Percentiles rank a stretch among this genome's conserved stretches.
These are phyloP conservation scores for Invenusta paracnida DNA, from an alignment of 2,888 invertebrate species.

Conservation along the genomic window DNA sequence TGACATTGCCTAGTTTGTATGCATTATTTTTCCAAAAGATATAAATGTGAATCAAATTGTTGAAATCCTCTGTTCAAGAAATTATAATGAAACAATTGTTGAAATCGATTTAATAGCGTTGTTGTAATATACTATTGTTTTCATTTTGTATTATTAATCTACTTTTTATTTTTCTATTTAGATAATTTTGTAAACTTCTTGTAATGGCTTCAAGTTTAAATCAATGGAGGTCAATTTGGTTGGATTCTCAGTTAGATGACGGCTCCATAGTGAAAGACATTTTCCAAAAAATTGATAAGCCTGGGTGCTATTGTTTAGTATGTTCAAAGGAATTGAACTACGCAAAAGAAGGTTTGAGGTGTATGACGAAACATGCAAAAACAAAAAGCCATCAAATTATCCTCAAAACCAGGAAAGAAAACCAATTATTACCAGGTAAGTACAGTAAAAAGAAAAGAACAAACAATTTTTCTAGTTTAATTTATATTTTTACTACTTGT, in stretches of 20 bases:
- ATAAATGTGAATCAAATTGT: no score
- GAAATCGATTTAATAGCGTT: no score
- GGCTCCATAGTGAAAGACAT: not conserved
- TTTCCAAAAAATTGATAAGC: not conserved
- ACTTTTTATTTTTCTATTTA: no score
- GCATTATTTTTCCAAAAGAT: no score
- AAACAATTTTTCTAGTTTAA: no score
- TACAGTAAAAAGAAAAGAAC: no score
- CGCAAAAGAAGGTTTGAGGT: not conserved
- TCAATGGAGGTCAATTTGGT: not conserved
- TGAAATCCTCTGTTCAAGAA: no score
- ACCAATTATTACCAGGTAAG: not conserved
- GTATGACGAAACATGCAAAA: not conserved
- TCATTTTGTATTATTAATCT: no score
- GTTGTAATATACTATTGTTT: no score
- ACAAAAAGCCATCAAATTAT: not conserved
- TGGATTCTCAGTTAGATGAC: not conserved
- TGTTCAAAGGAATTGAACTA: not conserved
- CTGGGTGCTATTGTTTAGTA: not conserved
- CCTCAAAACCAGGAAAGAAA: not conserved
- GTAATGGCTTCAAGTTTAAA: not conserved
- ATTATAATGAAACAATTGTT: no score
- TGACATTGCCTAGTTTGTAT: no score
- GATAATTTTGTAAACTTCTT: not conserved
- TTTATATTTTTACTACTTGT: no score